A percentile compares a stretch with the other conserved stretches of the same genome.
These are phyloP conservation scores for Colinus virginianus DNA, from an alignment of 2,113 vertebrate species.

Conservation along the genomic window DNA sequence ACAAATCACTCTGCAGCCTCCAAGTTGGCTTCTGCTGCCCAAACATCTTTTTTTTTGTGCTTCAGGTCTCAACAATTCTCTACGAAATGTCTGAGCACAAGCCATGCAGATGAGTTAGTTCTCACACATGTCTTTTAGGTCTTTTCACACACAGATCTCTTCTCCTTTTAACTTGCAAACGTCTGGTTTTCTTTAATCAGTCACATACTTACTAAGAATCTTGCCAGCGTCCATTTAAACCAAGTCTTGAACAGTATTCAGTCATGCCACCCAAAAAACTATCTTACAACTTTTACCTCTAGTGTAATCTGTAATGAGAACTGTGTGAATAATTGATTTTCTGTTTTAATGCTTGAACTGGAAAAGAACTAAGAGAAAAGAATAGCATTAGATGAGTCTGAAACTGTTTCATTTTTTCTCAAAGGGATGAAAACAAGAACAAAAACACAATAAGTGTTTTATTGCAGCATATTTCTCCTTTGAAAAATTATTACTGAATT, in stretches of 20 bases:
- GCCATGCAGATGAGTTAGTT: background rate
- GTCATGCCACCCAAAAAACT: background rate
- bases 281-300: background rate
- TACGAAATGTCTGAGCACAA: slow-evolving; percentile 2
- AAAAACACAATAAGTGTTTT: slow-evolving; percentile 53
- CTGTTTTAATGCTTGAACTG: background rate
- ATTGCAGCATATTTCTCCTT: slow-evolving; percentile 20
- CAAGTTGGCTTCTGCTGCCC: slow-evolving; percentile 50
- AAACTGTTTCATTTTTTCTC: slow-evolving; percentile 39
- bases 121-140: background rate
- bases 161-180: background rate
- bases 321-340: background rate
- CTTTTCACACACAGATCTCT: background rate
- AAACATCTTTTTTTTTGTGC: slow-evolving; percentile 32
- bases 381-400: background rate
- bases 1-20: slow-evolving; percentile 61
- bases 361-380: slow-evolving; percentile 28
- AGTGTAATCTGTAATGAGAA: background rate
- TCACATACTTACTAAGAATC: background rate
- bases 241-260: background rate
- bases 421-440: slow-evolving; percentile 45
- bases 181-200: background rate
- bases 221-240: background rate
- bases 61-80: slow-evolving; percentile 30
- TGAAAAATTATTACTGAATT: slow-evolving; percentile 53